Conservation (phyloP, 2,113 vertebrate species). For the Azemiops feae region DNA sequence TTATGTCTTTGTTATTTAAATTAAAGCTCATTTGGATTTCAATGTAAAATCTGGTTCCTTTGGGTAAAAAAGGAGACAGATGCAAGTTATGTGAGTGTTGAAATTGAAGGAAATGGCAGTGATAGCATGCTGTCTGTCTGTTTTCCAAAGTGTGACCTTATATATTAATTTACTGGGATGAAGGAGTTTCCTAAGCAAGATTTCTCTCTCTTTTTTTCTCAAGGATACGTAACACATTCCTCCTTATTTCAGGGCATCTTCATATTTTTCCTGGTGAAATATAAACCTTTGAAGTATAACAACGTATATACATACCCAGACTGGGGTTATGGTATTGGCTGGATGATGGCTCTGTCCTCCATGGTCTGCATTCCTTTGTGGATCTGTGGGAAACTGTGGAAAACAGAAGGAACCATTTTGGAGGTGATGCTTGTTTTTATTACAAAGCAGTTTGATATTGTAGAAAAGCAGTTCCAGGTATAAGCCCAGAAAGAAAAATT, state of each 20-base stretch:
- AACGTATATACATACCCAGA: slow-evolving; percentile 93
- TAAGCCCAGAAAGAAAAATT: neutral
- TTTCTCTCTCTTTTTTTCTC: neutral
- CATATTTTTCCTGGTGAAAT: slow-evolving; percentile 97
- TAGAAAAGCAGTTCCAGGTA: neutral
- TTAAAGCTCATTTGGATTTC: slow-evolving; percentile 48
- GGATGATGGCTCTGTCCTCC: slow-evolving; percentile 97
- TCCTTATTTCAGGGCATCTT: slow-evolving; percentile 85
- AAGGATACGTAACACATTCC: neutral
- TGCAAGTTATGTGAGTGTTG: slow-evolving; percentile 6
- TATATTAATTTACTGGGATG: neutral
- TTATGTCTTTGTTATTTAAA: slow-evolving; percentile 19
- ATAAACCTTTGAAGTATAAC: slow-evolving; percentile 98
- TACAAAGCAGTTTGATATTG: neutral
- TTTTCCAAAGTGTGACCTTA: slow-evolving; percentile 7
- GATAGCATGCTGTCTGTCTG: neutral
- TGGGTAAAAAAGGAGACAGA: neutral
- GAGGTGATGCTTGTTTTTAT: slow-evolving; percentile 75
- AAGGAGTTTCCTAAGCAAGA: neutral
- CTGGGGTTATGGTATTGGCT: slow-evolving; percentile 98
- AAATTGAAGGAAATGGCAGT: neutral
- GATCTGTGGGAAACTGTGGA: slow-evolving; percentile 86
- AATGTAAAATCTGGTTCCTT: slow-evolving; percentile 27
- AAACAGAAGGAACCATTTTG: slow-evolving; percentile 85
- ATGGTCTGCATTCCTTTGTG: slow-evolving; percentile 97